Evolutionary conservation across 2,797 vertebrate species (phyloP).

Genomic region (Esox lucius): DNA sequence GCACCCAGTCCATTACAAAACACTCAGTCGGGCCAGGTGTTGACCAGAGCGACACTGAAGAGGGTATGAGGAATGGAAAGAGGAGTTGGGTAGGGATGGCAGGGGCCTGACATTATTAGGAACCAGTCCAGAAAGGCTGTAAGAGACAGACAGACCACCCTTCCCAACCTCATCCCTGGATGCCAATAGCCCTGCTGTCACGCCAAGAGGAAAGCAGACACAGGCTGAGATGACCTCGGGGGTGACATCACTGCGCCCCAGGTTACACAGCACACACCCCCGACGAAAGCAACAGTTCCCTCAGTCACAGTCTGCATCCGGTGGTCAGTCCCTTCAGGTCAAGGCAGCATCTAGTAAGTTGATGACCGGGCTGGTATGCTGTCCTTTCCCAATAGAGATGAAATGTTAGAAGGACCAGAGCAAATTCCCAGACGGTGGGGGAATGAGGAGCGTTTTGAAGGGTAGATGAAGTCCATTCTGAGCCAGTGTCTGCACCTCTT

Average conservation of each 20-base stretch:
- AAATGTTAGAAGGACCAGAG: slow-evolving; percentile 36
- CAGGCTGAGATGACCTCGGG: slow-evolving; percentile 56
- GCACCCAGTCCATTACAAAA: slow-evolving; percentile 26
- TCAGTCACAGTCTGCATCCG: slow-evolving; percentile 11
- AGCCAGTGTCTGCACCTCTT: slow-evolving; percentile 31
- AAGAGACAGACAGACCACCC: slow-evolving; percentile 24
- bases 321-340: slow-evolving; percentile 12
- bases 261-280: slow-evolving; percentile 37
- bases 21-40: slow-evolving; percentile 29
- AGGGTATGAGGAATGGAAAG: not conserved
- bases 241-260: slow-evolving; percentile 66
- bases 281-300: slow-evolving; percentile 16
- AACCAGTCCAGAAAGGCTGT: slow-evolving; percentile 26
- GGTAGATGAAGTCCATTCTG: slow-evolving; percentile 30
- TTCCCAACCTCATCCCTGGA: slow-evolving; percentile 22
- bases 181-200: slow-evolving; percentile 25
- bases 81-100: not conserved
- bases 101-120: not conserved
- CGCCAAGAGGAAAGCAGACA: slow-evolving; percentile 34
- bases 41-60: slow-evolving; percentile 10
- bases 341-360: slow-evolving; percentile 12
- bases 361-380: slow-evolving; percentile 51
- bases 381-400: slow-evolving; percentile 29
- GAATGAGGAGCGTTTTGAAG: slow-evolving; percentile 14
- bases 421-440: slow-evolving; percentile 34